Base-by-base conservation (phyloP, 2,888 invertebrate genomes). In the Catonia carolina region DNA sequence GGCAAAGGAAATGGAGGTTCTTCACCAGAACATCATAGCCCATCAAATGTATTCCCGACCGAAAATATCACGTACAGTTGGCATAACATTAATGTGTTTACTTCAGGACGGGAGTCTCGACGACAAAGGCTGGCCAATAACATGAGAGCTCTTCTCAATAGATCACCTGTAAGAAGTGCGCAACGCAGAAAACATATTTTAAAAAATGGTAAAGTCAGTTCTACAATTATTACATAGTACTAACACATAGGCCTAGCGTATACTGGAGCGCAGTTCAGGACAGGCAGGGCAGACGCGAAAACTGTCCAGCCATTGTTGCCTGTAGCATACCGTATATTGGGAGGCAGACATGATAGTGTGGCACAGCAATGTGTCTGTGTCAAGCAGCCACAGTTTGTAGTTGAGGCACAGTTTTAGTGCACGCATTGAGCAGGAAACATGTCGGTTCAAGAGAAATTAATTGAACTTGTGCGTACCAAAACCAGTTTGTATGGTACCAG, bases 41-140 rank as follows among this genome's bases (percentile, higher is more conserved):
- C 49, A 10, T 17, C 31, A 7, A 20, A 33, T n/a, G 27, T 5
- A 3, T 49, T 63, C 23, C 62, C 61, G 14, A 60, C 59, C 15
- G 65, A 66, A 55, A 63, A 63, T 22, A 63, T 66, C 36, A 64
- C 63, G 3, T 89, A 88, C 72, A 82, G 86, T 3, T 89, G 89
- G 89, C 82, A 82, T 48, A 85, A 85, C 61, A 75, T 90, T 62
- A 88, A 89, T 70, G 88, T 86, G 0, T 87, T 85, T 67, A 80
- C 68, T 5, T 65, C 82, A 8, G 80, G 79, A 10, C 80, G 79
- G 57, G 78, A 78, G 61, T 73, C 67, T 14, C 63, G 70, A 68
- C 63, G 75, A 73, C 65, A 55, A 36, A 47, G 37, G 27, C 23
- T 49, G 10, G 33, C 56, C 22, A 55, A 47, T 41, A 15, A 56